Base-by-base conservation (phyloP, 2,797 vertebrate species). In the Austrolebias charrua region DNA sequence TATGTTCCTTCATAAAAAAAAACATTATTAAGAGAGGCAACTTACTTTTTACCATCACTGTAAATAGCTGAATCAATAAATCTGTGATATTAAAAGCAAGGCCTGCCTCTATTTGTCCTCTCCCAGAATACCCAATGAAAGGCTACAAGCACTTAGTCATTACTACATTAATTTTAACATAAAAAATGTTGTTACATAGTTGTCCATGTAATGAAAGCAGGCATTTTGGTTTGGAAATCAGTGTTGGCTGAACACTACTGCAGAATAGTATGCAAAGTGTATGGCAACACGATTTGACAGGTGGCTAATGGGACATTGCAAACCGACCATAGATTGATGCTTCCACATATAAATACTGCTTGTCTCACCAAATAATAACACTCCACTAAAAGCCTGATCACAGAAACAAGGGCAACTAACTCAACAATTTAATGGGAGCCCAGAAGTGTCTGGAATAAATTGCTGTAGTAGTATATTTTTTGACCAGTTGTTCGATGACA, bases 261-360 rank as follows among this genome's bases (percentile, higher is more conserved):
- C 58, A 38, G 60, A 15, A 51, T 45, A 29, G 80, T 71, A 82
- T 62, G 70, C 75, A 33, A 70, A 64, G 57, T 76, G 40, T 35
- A 45, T 40, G 38, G n/a, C 63, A 48, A 45, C 19, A 59, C 63
- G 55, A 78, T 72, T 67, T 80, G 80, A 75, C 87, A 86, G 83
- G 67, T 86, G 85, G 85, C 70, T 87, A 86, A 87, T 85, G 70
- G 73, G 60, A 67, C 68, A 46, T 67, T 55, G 58, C 60, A 53
- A 66, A 45, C 74, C 69, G 38, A 67, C 74, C 67, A 35, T 47
- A 16, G 42, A 67, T 54, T 28, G 59, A 53, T 56, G 71, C 60
- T 31, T 68, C 63, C 66, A 63, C 69, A 71, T 80, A 66, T 84
- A 24, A 83, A 70, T 15, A 28, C 48, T 59, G 63, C 63, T 50